Conservation (phyloP, 2,797 vertebrate genomes). For the Gallirallus australis region DNA sequence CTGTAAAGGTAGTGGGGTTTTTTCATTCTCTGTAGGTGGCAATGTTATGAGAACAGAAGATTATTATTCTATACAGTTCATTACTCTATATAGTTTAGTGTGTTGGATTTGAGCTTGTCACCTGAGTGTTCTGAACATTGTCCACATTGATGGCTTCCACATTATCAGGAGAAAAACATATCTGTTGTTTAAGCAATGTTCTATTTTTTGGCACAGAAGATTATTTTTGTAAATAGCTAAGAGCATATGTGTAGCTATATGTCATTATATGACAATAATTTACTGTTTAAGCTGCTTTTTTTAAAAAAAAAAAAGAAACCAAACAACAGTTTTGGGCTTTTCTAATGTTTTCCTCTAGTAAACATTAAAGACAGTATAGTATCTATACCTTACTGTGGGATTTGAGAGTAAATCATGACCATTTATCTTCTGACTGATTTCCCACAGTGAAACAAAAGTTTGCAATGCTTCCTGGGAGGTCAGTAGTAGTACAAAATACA, state of each 20-base stretch:
- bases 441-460: neutral
- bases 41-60: neutral
- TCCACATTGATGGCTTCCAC: neutral
- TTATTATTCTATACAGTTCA: neutral
- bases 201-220: neutral
- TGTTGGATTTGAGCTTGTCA: neutral
- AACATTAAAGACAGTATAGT: neutral
- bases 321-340: neutral
- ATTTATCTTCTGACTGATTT: neutral
- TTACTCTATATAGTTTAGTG: neutral
- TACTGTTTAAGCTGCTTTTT: neutral
- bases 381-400: neutral
- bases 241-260: neutral
- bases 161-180: neutral
- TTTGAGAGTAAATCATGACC: neutral
- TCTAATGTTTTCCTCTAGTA: neutral
- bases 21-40: neutral
- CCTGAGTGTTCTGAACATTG: neutral
- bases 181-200: neutral
- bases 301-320: neutral
- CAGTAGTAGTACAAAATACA: neutral
- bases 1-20: constrained; percentile 89
- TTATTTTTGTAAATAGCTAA: neutral
- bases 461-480: neutral
- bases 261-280: neutral